Conservation (phyloP, 2,888 invertebrate species). For the Xiphydria camelus region DNA sequence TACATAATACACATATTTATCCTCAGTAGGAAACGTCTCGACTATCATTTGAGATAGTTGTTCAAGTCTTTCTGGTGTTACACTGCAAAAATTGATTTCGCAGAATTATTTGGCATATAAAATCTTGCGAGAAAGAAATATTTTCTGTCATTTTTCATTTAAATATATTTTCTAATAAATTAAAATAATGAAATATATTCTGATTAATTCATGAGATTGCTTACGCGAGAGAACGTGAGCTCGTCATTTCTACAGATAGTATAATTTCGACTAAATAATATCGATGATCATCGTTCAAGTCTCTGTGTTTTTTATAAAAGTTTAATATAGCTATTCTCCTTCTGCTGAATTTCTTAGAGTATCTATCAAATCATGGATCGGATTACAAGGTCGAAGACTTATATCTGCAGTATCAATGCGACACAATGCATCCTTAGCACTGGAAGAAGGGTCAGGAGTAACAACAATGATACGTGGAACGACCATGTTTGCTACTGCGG, state of each 20-base stretch:
- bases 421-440: conserved; percentile 4
- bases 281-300: conserved; percentile 12
- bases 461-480: conserved; percentile 1
- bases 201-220: no score
- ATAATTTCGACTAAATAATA: conserved; percentile 14
- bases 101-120: no score
- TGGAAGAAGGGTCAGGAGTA: background rate
- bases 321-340: conserved; percentile 12
- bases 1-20: conserved; percentile 6
- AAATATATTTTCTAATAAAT: no score
- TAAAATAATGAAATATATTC: no score
- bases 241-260: conserved; percentile 12
- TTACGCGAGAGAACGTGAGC: conserved; percentile 10
- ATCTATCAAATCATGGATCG: conserved; percentile 13
- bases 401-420: conserved; percentile 11
- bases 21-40: conserved; percentile 12
- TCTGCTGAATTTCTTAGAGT: conserved; percentile 12
- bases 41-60: conserved; percentile 3
- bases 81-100: conserved; percentile 13
- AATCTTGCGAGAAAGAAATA: no score
- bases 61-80: conserved; percentile 14
- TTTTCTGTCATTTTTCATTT: no score
- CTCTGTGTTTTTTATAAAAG: conserved; percentile 11
- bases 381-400: conserved; percentile 7
- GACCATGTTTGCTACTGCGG: no score